Evolutionary conservation across 2,888 invertebrate genomes (phyloP), one percentile per base, ranked within the genome.

Genomic region (Aphelenchoides bicaudatus): DNA sequence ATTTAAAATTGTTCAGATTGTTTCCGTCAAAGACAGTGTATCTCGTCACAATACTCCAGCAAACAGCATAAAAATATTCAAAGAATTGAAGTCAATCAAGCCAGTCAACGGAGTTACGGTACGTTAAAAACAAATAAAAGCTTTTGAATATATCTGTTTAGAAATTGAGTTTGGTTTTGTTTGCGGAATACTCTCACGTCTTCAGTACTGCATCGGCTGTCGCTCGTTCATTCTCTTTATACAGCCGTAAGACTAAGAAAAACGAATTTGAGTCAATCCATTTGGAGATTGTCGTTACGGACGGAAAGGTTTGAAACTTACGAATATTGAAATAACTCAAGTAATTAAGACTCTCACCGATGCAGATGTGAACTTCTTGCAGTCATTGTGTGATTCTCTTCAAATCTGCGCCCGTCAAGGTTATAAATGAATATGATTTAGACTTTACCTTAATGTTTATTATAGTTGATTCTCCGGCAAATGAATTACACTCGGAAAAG

Each of bases 381-480:
- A 65, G 21, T 69, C 72, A 25, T 67, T 78, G 3, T 79, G 79
- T 4, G 72, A 79, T 29, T 78, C 79, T n/a, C 77, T 90, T 13
- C 83, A 89, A 3, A 82, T 88, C 27, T 86, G 89, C 0, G 89
- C 89, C 0, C 84, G 85, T 67, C 62, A 56, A 29, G n/a, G n/a
- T n/a, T n/a, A n/a, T n/a, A n/a, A n/a, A n/a, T n/a, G n/a, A n/a
- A n/a, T n/a, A n/a, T n/a, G n/a, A n/a, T n/a, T n/a, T n/a, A n/a
- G n/a, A n/a, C n/a, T n/a, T n/a, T n/a, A 10, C 34, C 10, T 34
- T n/a, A 10, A n/a, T 34, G 10, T 34, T n/a, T 10, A 34, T n/a
- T 28, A 87, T 91, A 68, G 88, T 90, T 0, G 91, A 91, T 80
- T 87, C 85, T 13, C 91, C 91, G 0, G 88, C 88, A 78, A 88